phyloP scores from a whole-genome alignment of 2,888 invertebrate species.

The Zaprionus bogoriensis region DNA sequence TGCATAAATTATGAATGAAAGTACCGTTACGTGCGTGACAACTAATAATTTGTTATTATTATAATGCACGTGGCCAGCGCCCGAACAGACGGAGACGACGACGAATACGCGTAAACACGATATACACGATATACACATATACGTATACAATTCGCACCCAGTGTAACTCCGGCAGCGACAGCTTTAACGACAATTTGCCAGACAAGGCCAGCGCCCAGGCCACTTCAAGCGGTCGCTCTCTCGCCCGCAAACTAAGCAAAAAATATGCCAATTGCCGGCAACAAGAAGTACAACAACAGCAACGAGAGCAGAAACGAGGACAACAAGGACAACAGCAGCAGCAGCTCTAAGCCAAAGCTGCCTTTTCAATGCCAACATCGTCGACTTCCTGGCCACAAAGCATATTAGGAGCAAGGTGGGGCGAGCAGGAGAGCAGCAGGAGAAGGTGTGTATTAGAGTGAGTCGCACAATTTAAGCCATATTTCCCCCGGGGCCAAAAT shows the following conservation, averaged over 20 bases:
- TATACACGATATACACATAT: too few species aligned
- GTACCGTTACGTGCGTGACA: constrained; percentile 80
- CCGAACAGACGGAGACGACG: too few species aligned
- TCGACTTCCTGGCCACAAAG: constrained; percentile 57
- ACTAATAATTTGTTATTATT: constrained; percentile 79
- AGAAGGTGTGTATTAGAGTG: constrained; percentile 46
- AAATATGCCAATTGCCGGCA: constrained; percentile 59
- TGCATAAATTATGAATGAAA: constrained; percentile 80
- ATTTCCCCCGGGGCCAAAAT: constrained; percentile 39
- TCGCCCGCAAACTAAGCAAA: not conserved
- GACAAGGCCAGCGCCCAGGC: constrained; percentile 36
- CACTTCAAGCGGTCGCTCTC: not conserved
- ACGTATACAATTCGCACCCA: constrained; percentile 36
- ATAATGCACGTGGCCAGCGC: constrained; percentile 66
- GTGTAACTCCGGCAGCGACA: constrained; percentile 21
- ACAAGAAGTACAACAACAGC: too few species aligned
- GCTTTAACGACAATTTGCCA: constrained; percentile 20
- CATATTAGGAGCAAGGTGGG: constrained; percentile 26
- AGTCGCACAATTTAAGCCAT: constrained; percentile 57
- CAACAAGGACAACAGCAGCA: constrained; percentile 6
- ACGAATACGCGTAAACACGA: too few species aligned
- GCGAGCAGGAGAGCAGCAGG: constrained; percentile 4
- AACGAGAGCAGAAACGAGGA: constrained; percentile 3
- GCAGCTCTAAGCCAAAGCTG: constrained; percentile 48
- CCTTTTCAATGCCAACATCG: constrained; percentile 55